Percentiles rank a stretch among this genome's conserved stretches.
Conservation (phyloP, 2,888 invertebrate genomes). For the Cotesia congregata region DNA sequence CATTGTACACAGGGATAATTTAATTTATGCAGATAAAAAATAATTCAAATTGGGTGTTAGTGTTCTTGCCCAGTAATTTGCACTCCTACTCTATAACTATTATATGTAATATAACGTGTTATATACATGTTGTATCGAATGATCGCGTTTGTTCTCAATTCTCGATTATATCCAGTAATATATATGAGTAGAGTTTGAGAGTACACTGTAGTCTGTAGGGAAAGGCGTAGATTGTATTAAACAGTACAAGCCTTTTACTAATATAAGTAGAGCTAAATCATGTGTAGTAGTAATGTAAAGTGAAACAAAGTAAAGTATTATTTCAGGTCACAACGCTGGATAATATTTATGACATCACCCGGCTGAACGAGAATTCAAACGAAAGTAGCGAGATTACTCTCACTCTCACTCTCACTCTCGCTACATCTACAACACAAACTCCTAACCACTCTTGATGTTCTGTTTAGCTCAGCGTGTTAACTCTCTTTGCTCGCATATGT, state of each 20-base stretch:
- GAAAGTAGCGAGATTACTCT: conserved; percentile 67
- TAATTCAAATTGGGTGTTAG: too few relatives aligned
- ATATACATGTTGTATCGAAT: too few relatives aligned
- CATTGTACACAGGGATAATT: too few relatives aligned
- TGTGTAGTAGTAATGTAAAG: neutral
- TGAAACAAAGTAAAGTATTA: conserved; percentile 42
- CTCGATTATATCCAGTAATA: neutral
- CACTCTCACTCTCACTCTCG: conserved; percentile 19
- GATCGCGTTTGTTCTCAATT: too few relatives aligned
- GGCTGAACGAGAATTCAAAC: conserved; percentile 60
- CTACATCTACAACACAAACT: too few relatives aligned
- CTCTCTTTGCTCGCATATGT: conserved; percentile 43
- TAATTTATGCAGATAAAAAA: too few relatives aligned
- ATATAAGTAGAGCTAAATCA: neutral
- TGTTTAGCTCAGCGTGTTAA: neutral
- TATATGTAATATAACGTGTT: too few relatives aligned
- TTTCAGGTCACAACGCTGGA: conserved; percentile 62
- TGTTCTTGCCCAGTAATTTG: too few relatives aligned
- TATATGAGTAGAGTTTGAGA: neutral
- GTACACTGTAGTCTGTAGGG: too few relatives aligned
- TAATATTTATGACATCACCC: conserved; percentile 66
- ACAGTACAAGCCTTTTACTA: too few relatives aligned
- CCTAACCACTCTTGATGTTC: neutral
- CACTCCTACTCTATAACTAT: too few relatives aligned
- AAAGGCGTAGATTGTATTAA: too few relatives aligned